phyloP scores from a whole-genome alignment of 1,140 invertebrate species.

The Lithobius niger region DNA sequence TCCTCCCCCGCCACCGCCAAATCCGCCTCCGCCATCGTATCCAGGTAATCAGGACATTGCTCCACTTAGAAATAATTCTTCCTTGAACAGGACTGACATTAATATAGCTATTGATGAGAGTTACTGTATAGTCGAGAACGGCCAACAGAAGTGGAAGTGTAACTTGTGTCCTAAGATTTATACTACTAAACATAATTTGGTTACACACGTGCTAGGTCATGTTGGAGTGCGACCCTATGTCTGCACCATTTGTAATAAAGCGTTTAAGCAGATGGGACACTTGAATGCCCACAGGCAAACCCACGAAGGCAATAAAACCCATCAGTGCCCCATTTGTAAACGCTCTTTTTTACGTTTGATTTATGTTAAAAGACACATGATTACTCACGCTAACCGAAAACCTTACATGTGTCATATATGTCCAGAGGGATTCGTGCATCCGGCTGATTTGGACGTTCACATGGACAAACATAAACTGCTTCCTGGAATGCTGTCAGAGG shows the following conservation, averaged over 20 bases:
- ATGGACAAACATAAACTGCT: constrained; percentile 11
- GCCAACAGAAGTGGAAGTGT: constrained; percentile 29
- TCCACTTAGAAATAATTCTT: background rate
- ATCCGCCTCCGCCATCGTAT: background rate
- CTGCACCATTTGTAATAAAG: constrained; percentile 14
- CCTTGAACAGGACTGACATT: constrained; percentile 10
- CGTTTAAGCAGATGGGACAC: constrained; percentile 15
- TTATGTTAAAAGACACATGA: constrained; percentile 22
- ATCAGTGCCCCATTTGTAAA: constrained; percentile 21
- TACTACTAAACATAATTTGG: constrained; percentile 28
- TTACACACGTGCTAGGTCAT: constrained; percentile 24
- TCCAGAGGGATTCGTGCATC: constrained; percentile 24
- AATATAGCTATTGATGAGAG: constrained; percentile 27
- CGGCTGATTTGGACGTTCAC: constrained; percentile 15
- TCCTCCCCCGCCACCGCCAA: background rate
- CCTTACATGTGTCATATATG: constrained; percentile 24
- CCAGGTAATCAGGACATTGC: background rate
- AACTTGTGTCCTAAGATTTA: constrained; percentile 28
- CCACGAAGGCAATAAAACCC: constrained; percentile 29
- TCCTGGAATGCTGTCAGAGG: too few species aligned
- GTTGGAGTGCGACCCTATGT: constrained; percentile 15
- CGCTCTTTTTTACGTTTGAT: constrained; percentile 6
- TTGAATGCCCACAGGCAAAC: constrained; percentile 24
- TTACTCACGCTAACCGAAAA: constrained; percentile 31
- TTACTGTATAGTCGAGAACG: constrained; percentile 23